A percentile compares a stretch with the other conserved stretches of the same genome.
These are phyloP conservation scores for Aurelia sp. DNA, from an alignment of 30 jellyfish, hydroid and myxozoan species.

Conservation along the genomic window DNA sequence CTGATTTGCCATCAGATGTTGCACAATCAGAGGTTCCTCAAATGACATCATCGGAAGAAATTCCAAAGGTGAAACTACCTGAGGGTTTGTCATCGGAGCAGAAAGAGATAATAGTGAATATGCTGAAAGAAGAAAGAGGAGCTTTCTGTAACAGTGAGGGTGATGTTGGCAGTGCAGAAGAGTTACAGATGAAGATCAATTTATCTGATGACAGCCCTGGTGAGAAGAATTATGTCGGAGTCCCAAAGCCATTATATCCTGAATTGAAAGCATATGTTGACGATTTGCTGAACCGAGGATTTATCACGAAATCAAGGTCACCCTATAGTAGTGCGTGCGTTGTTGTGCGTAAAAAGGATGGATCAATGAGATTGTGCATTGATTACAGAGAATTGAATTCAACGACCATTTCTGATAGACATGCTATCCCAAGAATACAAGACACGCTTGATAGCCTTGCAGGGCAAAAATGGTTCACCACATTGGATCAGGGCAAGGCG, in stretches of 20 bases:
- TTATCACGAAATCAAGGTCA: conserved; percentile 2
- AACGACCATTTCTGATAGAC: conserved; percentile 13
- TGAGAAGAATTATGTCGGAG: conserved; percentile 25
- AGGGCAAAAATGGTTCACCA: conserved; percentile 32
- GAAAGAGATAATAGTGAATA: background rate
- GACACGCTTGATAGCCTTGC: conserved; percentile 29
- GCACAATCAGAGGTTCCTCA: background rate
- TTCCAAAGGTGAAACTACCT: background rate
- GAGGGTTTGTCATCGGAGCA: conserved; percentile 14
- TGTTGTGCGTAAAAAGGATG: conserved; percentile 22
- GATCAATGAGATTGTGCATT: conserved; percentile 32
- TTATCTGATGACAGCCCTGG: conserved; percentile 27
- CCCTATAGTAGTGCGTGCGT: conserved; percentile 24
- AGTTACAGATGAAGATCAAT: conserved; percentile 12
- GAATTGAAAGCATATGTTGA: conserved; percentile 30
- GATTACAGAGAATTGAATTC: conserved; percentile 25
- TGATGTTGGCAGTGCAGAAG: conserved; percentile 47
- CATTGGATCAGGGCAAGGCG: conserved; percentile 46
- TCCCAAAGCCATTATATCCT: conserved; percentile 7
- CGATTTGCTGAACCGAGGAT: conserved; percentile 39
- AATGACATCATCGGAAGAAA: background rate
- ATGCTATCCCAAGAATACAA: conserved; percentile 38
- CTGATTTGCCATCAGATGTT: background rate
- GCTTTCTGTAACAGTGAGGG: conserved; percentile 24
- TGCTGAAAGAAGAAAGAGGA: conserved; percentile 21